Evolutionary conservation across 2,113 vertebrate species (phyloP).

Genomic region (Eublepharis macularius): DNA sequence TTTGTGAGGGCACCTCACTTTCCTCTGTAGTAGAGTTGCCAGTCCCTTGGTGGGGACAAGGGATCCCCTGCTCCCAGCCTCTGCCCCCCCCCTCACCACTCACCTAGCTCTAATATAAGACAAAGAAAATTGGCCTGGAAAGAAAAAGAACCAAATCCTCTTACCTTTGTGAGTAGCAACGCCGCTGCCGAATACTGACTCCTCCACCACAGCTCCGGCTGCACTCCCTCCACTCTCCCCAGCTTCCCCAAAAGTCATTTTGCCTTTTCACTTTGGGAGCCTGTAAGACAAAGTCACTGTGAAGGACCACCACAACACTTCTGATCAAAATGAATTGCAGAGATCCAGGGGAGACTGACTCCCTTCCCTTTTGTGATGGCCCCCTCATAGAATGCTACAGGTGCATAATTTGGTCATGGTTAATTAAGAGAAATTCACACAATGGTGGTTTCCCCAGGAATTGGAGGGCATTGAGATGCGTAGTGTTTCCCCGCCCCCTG

Average conservation of each 20-base stretch:
- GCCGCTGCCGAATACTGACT: conserved; percentile 81
- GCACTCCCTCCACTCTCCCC: conserved; percentile 87
- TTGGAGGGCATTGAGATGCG: too few species aligned
- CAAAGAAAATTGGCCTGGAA: neutral
- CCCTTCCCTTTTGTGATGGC: too few species aligned
- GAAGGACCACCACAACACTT: too few species aligned
- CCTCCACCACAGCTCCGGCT: conserved; percentile 91
- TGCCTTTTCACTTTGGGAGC: conserved; percentile 53
- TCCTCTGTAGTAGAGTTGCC: too few species aligned
- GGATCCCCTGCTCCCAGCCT: neutral
- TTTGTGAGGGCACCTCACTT: too few species aligned
- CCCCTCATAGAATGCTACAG: neutral
- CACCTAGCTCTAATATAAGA: neutral
- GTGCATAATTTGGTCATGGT: neutral
- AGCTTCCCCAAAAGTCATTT: conserved; percentile 84
- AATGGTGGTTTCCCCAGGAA: too few species aligned
- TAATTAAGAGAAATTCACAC: neutral
- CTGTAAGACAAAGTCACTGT: conserved; percentile 52
- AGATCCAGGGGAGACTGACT: too few species aligned
- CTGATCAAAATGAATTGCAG: too few species aligned
- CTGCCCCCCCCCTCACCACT: too few species aligned
- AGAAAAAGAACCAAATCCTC: neutral
- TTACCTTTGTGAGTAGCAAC: conserved; percentile 87
- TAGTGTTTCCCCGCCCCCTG: too few species aligned
- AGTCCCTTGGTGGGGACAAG: too few species aligned